Base-by-base conservation (phyloP, 2,113 vertebrate species). In the Channa maculata region DNA sequence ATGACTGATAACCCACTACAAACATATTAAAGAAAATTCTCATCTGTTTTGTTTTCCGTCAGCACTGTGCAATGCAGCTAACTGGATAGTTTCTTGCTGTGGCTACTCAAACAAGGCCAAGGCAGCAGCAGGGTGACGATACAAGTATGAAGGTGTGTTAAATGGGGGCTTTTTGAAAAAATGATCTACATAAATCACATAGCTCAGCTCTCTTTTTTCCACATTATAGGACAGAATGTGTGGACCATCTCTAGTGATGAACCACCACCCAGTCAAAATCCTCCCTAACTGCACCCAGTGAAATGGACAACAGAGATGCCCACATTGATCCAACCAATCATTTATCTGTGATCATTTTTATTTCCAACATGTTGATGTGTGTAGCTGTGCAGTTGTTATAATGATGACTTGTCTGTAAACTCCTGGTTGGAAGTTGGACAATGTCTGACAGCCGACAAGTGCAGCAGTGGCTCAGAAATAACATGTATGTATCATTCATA, bases 381-480 rank as follows among this genome's bases (percentile, higher is more conserved):
- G 76, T 15, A 73, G 52, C 58, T 77, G 58, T 74, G 86, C 36
- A 12, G 69, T 88, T 83, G 81, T 88, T 67, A 5, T 65, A 85
- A 93, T 93, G 92, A 93, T 2, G 88, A 89, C 88, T 70, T 80
- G 51, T 88, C 90, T 77, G 46, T 85, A 92, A 92, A 88, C 80
- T 88, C 76, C 77, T 14, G 3, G n/a, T 9, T 12, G 34, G 79
- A 81, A 86, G 85, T 3, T 59, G 83, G 92, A 79, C 55, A 45
- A 63, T 63, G 85, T 91, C 82, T 92, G 93, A 93, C 45, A 69
- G 44, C 50, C 34, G 48, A 80, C 80, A 78, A 65, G 63, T 66
- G 60, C 69, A 71, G 55, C 61, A 65, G 59, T 39, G 41, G 36
- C 57, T 64, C 57, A 55, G 15, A 14, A n/a, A 2, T 13, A 36